phyloP scores from a whole-genome alignment of 1,140 invertebrate genomes.

The Bombus ignitus region DNA sequence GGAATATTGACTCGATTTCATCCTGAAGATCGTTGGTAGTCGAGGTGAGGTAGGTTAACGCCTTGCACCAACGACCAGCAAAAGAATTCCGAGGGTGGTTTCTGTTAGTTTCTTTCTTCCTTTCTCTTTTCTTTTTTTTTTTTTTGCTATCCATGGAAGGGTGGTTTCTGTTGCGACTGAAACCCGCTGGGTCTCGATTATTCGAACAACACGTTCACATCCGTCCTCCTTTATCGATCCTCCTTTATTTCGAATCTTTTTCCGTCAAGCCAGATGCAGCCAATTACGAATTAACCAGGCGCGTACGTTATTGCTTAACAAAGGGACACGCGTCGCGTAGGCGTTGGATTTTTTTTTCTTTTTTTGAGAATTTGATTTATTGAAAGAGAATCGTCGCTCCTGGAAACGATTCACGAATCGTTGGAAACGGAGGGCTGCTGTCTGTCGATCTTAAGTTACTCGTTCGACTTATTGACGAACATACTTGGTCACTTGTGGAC shows the following conservation, averaged over 20 bases:
- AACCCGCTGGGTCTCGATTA: constrained; percentile 47
- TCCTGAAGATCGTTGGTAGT: constrained; percentile 17
- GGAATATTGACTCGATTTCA: constrained; percentile 53
- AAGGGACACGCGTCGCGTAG: not conserved
- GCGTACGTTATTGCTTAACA: constrained; percentile 12
- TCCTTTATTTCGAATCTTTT: not conserved
- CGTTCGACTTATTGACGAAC: not conserved
- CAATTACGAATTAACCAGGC: constrained; percentile 42
- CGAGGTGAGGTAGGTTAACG: constrained; percentile 42
- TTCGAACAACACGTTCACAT: constrained; percentile 49
- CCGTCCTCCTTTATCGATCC: not conserved
- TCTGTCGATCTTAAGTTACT: not conserved
- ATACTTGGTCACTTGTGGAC: not conserved
- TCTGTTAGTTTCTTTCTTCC: not conserved
- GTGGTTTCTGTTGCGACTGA: constrained; percentile 30
- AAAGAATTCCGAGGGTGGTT: constrained; percentile 24
- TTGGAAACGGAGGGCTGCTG: not conserved
- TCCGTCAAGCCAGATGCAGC: not conserved
- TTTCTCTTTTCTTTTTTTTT: not conserved
- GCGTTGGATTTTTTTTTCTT: not conserved
- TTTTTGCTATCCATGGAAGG: not conserved
- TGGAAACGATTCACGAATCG: not conserved
- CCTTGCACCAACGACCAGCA: constrained; percentile 33
- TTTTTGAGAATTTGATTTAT: not conserved
- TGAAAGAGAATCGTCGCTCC: not conserved